Percentiles rank a stretch among this genome's conserved stretches.
These are phyloP conservation scores for Condylura cristata DNA, from an alignment of 2,113 vertebrate species.

Conservation along the genomic window DNA sequence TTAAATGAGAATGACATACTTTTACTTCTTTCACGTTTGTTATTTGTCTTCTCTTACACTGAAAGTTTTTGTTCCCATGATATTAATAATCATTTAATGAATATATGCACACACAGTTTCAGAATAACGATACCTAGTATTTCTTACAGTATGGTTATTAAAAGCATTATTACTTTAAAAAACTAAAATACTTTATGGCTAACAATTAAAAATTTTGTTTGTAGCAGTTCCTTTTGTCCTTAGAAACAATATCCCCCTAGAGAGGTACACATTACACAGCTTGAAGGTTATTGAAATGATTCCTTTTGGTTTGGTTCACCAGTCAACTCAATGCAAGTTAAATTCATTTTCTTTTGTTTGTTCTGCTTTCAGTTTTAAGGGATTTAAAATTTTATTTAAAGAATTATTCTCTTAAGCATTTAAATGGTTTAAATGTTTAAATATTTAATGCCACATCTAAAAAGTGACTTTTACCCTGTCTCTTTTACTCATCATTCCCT, in stretches of 20 bases:
- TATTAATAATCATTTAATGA: conserved; percentile 24
- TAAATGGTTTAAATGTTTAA: background rate
- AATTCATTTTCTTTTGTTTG: background rate
- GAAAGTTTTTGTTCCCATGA: background rate
- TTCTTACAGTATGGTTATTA: background rate
- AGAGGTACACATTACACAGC: background rate
- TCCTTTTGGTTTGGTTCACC: background rate
- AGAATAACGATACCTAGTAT: background rate
- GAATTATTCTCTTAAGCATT: background rate
- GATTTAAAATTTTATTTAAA: conserved; percentile 13
- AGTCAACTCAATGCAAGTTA: background rate
- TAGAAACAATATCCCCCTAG: background rate
- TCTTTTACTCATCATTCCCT: background rate
- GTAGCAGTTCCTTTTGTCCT: background rate
- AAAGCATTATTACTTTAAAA: background rate
- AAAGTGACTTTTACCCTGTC: background rate
- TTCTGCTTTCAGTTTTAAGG: conserved; percentile 7
- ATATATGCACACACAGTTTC: background rate
- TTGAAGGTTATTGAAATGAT: background rate
- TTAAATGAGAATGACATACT: background rate
- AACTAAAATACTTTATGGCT: too few species aligned
- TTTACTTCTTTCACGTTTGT: background rate
- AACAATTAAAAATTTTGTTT: background rate
- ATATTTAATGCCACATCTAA: background rate
- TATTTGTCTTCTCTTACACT: conserved; percentile 21